A percentile compares a stretch with the other conserved stretches of the same genome.
phyloP scores from a whole-genome alignment of 2,797 vertebrate genomes.

The Natrix natrix region DNA sequence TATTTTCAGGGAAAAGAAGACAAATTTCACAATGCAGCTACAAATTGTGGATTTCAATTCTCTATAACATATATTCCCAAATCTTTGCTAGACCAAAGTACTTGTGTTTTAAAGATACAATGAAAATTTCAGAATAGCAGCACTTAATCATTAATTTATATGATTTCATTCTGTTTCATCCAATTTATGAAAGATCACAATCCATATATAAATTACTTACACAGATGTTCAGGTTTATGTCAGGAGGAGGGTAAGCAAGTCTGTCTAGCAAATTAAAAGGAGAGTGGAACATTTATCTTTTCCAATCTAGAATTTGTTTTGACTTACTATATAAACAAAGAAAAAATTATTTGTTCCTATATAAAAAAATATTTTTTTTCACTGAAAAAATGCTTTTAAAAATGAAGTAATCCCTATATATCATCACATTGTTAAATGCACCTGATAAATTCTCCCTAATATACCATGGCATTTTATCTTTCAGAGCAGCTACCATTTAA shows the following conservation, averaged over 20 bases:
- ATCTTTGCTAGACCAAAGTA: slow-evolving; percentile 27
- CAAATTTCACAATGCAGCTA: neutral
- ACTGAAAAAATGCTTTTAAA: slow-evolving; percentile 40
- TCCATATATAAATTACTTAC: slow-evolving; percentile 42
- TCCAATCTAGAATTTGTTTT: slow-evolving; percentile 45
- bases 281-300: slow-evolving; percentile 48
- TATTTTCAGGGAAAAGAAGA: neutral
- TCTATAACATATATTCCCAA: neutral
- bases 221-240: neutral
- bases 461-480: neutral
- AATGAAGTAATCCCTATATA: slow-evolving; percentile 32
- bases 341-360: slow-evolving; percentile 40
- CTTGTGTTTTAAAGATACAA: slow-evolving; percentile 27
- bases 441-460: slow-evolving; percentile 33
- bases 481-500: slow-evolving; percentile 35
- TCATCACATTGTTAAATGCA: slow-evolving; percentile 53
- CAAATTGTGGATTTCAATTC: neutral
- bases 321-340: neutral
- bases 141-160: slow-evolving; percentile 3
- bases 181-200: neutral
- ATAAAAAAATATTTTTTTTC: slow-evolving; percentile 52
- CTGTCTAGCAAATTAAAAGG: slow-evolving; percentile 59
- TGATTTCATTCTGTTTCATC: neutral
- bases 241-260: slow-evolving; percentile 55
- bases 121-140: slow-evolving; percentile 38